Percentiles rank a stretch among this genome's conserved stretches.
Evolutionary conservation across 2,113 vertebrate genomes (phyloP).

Genomic region (Erinaceus europaeus): DNA sequence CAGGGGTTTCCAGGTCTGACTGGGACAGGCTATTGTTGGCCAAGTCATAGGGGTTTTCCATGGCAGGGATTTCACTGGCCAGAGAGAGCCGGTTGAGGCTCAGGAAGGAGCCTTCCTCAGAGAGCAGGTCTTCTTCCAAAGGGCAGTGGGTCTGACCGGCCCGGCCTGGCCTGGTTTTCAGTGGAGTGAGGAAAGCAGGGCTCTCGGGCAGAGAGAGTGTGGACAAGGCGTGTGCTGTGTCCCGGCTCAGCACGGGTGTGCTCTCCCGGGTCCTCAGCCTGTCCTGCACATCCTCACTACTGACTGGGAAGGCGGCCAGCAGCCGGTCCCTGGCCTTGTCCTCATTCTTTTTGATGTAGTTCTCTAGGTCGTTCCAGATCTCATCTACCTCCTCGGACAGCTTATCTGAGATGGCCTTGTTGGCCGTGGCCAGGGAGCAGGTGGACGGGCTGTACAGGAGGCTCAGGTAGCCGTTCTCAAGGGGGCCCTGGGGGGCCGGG

Average conservation of each 20-base stretch:
- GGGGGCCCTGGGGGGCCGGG: conserved; percentile 73
- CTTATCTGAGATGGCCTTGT: conserved; percentile 86
- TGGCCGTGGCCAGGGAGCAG: conserved; percentile 79
- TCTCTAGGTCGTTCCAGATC: conserved; percentile 98
- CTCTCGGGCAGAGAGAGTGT: conserved; percentile 84
- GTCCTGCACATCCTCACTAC: conserved; percentile 81
- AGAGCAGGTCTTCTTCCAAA: conserved; percentile 80
- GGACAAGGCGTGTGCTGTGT: conserved; percentile 75
- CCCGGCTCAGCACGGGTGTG: conserved; percentile 78
- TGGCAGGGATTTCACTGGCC: conserved; percentile 82
- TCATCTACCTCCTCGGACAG: conserved; percentile 94
- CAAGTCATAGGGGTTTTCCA: conserved; percentile 83
- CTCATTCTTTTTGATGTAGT: conserved; percentile 97
- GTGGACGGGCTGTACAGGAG: conserved; percentile 82
- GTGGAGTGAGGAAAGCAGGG: conserved; percentile 81
- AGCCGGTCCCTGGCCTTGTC: conserved; percentile 92
- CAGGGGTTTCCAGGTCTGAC: conserved; percentile 74
- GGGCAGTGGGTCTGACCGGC: conserved; percentile 85
- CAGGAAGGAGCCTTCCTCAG: conserved; percentile 79
- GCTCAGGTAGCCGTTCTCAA: conserved; percentile 79
- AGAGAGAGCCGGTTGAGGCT: conserved; percentile 86
- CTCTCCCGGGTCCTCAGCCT: conserved; percentile 62
- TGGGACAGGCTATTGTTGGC: conserved; percentile 80
- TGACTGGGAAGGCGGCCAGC: conserved; percentile 95
- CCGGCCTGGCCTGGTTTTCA: conserved; percentile 84